Evolutionary conservation across 2,797 vertebrate species (phyloP).

Genomic region (Rhynchonycteris naso): DNA sequence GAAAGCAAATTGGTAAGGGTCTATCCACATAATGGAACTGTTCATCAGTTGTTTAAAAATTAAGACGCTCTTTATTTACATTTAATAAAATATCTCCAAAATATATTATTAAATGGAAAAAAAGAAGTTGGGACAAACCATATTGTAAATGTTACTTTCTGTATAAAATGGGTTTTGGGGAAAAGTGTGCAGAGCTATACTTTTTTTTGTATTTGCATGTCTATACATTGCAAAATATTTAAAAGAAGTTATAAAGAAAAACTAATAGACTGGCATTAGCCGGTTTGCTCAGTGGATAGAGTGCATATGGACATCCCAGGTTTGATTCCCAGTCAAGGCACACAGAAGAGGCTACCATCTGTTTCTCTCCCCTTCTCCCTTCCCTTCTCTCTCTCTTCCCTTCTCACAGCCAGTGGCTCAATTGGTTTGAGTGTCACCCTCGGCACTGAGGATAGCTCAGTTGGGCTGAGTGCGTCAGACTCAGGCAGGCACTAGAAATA

Average conservation of each 20-base stretch:
- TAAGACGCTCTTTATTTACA: constrained; percentile 17
- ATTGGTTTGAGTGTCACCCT: no score
- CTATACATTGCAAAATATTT: not conserved
- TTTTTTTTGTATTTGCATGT: not conserved
- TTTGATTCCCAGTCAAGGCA: no score
- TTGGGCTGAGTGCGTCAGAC: no score
- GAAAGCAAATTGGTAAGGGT: not conserved
- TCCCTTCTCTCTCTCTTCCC: no score
- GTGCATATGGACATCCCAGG: no score
- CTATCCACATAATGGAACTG: not conserved
- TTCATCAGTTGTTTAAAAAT: not conserved
- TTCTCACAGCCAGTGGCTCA: no score
- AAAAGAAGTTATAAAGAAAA: not conserved
- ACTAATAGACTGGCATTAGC: not conserved
- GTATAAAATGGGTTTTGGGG: not conserved
- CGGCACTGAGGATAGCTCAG: no score
- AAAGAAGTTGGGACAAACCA: not conserved
- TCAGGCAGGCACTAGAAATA: no score
- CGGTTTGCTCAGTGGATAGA: no score
- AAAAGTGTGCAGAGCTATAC: not conserved
- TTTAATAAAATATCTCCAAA: not conserved
- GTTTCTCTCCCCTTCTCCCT: no score
- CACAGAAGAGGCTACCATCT: no score
- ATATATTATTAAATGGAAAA: constrained; percentile 35
- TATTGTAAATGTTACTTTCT: not conserved